These are phyloP conservation scores for Pseudolycoriella hygida DNA, from an alignment of 2,888 invertebrate genomes.

Conservation along the genomic window DNA sequence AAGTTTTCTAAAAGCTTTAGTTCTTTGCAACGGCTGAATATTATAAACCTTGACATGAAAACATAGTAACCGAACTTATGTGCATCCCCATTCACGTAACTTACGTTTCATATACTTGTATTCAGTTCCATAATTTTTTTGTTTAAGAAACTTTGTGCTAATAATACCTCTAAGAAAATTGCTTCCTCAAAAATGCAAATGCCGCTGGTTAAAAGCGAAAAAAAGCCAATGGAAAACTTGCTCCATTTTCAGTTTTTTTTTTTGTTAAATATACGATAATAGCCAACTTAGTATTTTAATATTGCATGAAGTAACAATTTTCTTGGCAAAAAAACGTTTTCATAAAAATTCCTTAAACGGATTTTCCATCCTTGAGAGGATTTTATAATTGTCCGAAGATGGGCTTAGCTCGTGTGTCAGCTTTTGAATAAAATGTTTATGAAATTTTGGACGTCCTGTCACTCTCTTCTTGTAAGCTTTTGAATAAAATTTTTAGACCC, in stretches of 20 bases:
- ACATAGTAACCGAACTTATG: no score
- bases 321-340: neutral
- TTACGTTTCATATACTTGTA: no score
- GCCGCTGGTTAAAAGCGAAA: neutral
- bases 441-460: no score
- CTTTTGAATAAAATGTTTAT: no score
- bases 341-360: no score
- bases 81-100: no score
- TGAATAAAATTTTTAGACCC: no score
- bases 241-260: neutral
- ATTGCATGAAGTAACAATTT: conserved; percentile 2
- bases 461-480: no score
- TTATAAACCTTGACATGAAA: no score
- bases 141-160: neutral
- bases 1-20: no score
- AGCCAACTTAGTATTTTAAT: conserved; percentile 4
- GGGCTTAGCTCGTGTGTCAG: neutral
- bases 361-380: neutral
- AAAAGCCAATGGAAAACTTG: neutral
- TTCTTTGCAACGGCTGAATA: no score
- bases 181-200: conserved; percentile 3
- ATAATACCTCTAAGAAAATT: neutral
- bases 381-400: neutral
- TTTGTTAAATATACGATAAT: conserved; percentile 1
- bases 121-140: neutral